A percentile compares a stretch with the other conserved stretches of the same genome.
Conservation (phyloP, 2,888 invertebrate species). For the Hybos culiciformis region DNA sequence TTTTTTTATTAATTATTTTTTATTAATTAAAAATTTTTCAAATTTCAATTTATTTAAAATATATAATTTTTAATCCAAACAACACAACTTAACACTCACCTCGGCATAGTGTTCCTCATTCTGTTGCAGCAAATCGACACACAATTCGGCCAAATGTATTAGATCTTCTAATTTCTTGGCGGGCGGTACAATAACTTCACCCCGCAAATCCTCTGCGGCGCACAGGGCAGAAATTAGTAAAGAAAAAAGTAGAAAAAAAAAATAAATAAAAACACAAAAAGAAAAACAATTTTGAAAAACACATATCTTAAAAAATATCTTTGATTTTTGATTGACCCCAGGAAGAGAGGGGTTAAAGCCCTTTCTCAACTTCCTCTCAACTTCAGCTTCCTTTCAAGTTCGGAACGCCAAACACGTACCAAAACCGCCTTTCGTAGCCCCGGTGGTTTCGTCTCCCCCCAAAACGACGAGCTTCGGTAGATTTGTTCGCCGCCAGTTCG, state of each 20-base stretch:
- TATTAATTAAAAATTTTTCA: background rate
- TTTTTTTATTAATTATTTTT: no score
- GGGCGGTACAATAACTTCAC: slow-evolving; percentile 67
- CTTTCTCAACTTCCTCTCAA: no score
- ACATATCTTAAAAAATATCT: no score
- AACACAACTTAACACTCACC: slow-evolving; percentile 45
- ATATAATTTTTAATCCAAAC: background rate
- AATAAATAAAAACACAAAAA: background rate
- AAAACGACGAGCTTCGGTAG: no score
- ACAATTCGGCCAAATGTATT: slow-evolving; percentile 91
- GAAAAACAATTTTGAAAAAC: background rate
- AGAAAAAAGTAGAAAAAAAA: slow-evolving; percentile 1
- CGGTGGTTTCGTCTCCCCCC: no score
- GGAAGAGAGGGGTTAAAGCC: no score
- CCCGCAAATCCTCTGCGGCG: slow-evolving; percentile 70
- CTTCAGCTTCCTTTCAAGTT: no score
- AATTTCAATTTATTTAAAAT: background rate
- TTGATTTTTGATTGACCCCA: no score
- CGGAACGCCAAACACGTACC: no score
- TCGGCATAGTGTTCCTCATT: slow-evolving; percentile 99
- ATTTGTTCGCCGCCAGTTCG: no score
- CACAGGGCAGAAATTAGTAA: background rate
- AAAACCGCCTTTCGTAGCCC: no score
- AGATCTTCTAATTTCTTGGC: slow-evolving; percentile 90
- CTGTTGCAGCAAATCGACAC: slow-evolving; percentile 96